phyloP scores from a whole-genome alignment of 35 echinoderm and acorn worm species.

The Hemicentrotus pulcherrimus region DNA sequence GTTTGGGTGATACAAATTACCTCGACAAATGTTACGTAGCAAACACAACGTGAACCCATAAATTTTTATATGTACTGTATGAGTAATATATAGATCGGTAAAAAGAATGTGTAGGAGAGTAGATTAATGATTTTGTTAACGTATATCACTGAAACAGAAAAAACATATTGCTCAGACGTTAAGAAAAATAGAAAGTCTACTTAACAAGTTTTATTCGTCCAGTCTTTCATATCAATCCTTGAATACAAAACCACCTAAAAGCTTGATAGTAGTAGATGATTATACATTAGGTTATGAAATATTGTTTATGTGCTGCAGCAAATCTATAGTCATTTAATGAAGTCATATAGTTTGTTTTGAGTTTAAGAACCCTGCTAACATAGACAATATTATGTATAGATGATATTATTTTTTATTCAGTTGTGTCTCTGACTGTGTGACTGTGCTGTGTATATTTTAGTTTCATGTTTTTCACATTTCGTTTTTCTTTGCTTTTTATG shows the following conservation, averaged over 20 bases:
- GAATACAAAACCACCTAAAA: neutral
- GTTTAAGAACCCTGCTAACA: neutral
- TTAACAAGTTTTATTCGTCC: neutral
- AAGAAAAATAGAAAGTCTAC: neutral
- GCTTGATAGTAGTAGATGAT: neutral
- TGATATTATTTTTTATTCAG: neutral
- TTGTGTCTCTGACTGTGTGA: neutral
- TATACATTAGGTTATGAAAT: neutral
- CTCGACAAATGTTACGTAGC: no score
- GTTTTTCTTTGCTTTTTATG: neutral
- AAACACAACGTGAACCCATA: no score
- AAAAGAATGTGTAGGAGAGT: neutral
- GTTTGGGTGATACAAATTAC: no score
- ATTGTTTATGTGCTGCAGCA: neutral
- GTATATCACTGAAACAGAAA: neutral
- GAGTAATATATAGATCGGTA: neutral
- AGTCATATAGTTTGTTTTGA: neutral
- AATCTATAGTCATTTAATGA: neutral
- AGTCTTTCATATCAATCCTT: neutral
- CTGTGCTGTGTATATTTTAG: slow-evolving; percentile 11
- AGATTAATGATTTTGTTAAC: no score
- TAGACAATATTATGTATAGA: neutral
- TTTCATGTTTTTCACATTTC: neutral
- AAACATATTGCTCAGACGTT: neutral
- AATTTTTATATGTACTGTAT: no score